Conservation (phyloP, 2,888 invertebrate genomes). For the Anaspis maculata region DNA sequence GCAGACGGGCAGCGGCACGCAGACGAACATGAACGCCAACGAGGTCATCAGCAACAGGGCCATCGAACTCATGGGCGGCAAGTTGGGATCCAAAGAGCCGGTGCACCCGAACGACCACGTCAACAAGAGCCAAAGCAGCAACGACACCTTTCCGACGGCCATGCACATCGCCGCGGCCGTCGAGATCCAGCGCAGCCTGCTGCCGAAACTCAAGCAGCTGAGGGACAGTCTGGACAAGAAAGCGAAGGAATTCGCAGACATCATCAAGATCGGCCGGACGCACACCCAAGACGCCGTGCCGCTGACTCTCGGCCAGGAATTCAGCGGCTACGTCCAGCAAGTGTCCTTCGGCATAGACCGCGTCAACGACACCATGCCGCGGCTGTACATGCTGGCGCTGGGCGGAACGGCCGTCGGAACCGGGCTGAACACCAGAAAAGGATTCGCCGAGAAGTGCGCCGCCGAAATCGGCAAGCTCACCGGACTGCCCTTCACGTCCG, state of each 20-base stretch:
- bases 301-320: slow-evolving; percentile 94
- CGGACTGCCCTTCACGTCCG: slow-evolving; percentile 82
- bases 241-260: slow-evolving; percentile 72
- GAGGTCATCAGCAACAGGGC: slow-evolving; percentile 51
- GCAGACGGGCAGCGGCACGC: slow-evolving; percentile 99
- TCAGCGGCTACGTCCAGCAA: slow-evolving; percentile 81
- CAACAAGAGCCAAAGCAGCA: slow-evolving; percentile 97
- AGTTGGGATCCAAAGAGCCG: slow-evolving; percentile 85
- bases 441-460: slow-evolving; percentile 93
- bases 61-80: slow-evolving; percentile 49
- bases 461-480: slow-evolving; percentile 72
- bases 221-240: slow-evolving; percentile 69
- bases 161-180: slow-evolving; percentile 96
- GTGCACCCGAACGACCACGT: slow-evolving; percentile 99
- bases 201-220: slow-evolving; percentile 73
- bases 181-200: slow-evolving; percentile 71
- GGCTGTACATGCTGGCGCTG: slow-evolving; percentile 83
- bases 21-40: slow-evolving; percentile 99
- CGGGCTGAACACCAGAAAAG: slow-evolving; percentile 88
- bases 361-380: slow-evolving; percentile 44
- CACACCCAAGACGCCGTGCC: slow-evolving; percentile 92
- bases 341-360: slow-evolving; percentile 77
- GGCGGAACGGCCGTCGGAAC: slow-evolving; percentile 98
- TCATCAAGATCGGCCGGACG: slow-evolving; percentile 93
- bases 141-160: slow-evolving; percentile 98